Evolutionary conservation across 2,113 vertebrate species (phyloP).

Genomic region (Anoplopoma fimbria): DNA sequence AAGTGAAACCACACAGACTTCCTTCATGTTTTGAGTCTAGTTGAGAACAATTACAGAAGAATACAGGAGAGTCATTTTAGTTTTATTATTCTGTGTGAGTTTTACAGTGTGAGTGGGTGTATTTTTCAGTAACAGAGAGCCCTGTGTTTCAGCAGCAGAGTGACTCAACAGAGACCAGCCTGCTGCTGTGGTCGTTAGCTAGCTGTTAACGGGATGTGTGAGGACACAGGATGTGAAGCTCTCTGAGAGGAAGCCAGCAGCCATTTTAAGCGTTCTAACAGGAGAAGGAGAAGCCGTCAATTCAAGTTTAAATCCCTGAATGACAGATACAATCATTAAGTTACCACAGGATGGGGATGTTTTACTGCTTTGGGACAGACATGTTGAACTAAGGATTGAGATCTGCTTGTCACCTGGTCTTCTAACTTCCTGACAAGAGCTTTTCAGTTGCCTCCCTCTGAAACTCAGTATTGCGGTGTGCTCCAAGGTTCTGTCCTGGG

Average conservation of each 20-base stretch:
- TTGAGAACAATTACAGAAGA: background rate
- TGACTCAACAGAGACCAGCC: constrained; percentile 62
- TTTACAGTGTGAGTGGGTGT: constrained; percentile 47
- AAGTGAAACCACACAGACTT: constrained; percentile 39
- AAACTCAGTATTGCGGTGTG: background rate
- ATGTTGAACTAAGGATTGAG: background rate
- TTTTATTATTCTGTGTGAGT: constrained; percentile 28
- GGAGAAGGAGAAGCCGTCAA: constrained; percentile 26
- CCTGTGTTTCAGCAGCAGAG: constrained; percentile 56
- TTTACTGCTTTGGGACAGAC: constrained; percentile 4
- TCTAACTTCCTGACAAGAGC: background rate
- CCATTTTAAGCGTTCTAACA: constrained; percentile 62
- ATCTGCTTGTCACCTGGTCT: background rate
- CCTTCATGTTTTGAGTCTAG: constrained; percentile 19
- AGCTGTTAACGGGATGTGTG: constrained; percentile 46
- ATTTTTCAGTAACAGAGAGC: constrained; percentile 58
- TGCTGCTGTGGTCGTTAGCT: constrained; percentile 55
- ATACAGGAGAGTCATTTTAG: background rate
- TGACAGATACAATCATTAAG: constrained; percentile 23
- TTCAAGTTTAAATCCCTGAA: constrained; percentile 29
- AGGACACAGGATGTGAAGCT: constrained; percentile 68
- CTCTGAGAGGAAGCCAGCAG: constrained; percentile 54
- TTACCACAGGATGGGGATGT: constrained; percentile 2
- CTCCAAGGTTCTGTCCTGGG: background rate
- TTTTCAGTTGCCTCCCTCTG: background rate